These are phyloP conservation scores for Lycocerus yunnanus DNA, from an alignment of 2,888 invertebrate genomes.

Conservation along the genomic window DNA sequence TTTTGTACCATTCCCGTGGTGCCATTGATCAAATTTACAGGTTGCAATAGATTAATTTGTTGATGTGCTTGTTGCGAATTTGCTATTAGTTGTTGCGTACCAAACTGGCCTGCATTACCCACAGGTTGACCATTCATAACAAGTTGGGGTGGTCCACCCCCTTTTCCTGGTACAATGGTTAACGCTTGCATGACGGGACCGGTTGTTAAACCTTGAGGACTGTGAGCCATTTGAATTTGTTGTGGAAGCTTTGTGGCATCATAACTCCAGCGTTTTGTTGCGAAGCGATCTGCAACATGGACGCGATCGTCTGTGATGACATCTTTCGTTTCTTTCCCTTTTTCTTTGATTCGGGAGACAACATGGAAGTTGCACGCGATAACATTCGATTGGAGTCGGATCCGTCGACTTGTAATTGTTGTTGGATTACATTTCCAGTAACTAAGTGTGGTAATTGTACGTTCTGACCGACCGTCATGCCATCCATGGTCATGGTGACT, in stretches of 20 bases:
- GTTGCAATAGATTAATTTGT: constrained; percentile 78
- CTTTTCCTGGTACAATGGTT: constrained; percentile 78
- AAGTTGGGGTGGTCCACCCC: constrained; percentile 72
- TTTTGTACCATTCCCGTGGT: constrained; percentile 72
- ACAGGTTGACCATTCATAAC: constrained; percentile 74
- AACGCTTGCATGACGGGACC: constrained; percentile 75
- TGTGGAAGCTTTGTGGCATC: constrained; percentile 66
- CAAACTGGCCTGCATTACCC: constrained; percentile 63
- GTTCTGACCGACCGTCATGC: constrained; percentile 70
- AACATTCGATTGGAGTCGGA: constrained; percentile 56
- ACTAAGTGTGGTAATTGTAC: constrained; percentile 73
- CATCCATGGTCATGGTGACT: constrained; percentile 74
- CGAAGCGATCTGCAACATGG: constrained; percentile 70
- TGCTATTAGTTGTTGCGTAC: constrained; percentile 70
- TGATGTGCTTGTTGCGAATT: constrained; percentile 51
- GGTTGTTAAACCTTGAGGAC: constrained; percentile 69
- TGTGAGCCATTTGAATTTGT: constrained; percentile 71
- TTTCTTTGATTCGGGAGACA: constrained; percentile 71
- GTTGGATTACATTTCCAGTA: constrained; percentile 66
- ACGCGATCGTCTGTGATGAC: constrained; percentile 69
- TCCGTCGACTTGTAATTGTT: constrained; percentile 60
- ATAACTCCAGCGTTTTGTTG: constrained; percentile 68
- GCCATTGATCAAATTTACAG: constrained; percentile 78
- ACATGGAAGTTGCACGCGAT: constrained; percentile 51
- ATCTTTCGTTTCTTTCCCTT: constrained; percentile 73